Evolutionary conservation across 2,797 vertebrate species (phyloP), one percentile per base, ranked within the genome.

Genomic region (Tapera naevia): DNA sequence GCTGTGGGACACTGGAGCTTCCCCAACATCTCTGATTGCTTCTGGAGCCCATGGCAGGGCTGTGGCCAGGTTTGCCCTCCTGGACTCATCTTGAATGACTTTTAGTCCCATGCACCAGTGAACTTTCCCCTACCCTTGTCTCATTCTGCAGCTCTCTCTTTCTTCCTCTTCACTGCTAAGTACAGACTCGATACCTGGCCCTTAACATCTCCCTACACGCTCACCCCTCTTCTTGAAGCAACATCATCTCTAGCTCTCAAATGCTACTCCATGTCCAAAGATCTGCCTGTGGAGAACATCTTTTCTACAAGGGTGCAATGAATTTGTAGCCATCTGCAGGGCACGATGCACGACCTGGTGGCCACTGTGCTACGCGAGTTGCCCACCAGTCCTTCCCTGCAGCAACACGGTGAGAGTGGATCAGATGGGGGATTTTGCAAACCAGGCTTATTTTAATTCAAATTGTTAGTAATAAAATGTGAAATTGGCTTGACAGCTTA

Each of bases 331-430:
- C 23, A 16, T 9, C 43, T n/a, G 25, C 3, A 2, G 32, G 48
- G 7, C 56, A 32, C 1, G 2, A 1, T 22, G 21, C 2, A 0
- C 19, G 51, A 14, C 8, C 17, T 16, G 6, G 35, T n/a, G 71
- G 39, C 50, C 15, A 5, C 45, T 25, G 2, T 6, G 1, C 33
- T 17, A 32, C 43, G 21, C 8, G 10, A 16, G 33, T 1, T 14
- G 10, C 19, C 37, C 32, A 6, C 21, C 9, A 35, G 12, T 37
- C 35, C 35, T 56, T 33, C n/a, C 25, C 51, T 21, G 30, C 48
- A 51, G 25, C 33, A 28, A 15, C 3, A 15, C 1, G 3, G 17
- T 2, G 45, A 33, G 50, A 50, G 8, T 8, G 19, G 69, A 60
- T 85, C 37, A 71, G 35, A 41, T 48, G 37, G 22, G 76, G n/a